These are phyloP conservation scores for Brassicogethes aeneus DNA, from an alignment of 2,888 invertebrate species.

Conservation along the genomic window DNA sequence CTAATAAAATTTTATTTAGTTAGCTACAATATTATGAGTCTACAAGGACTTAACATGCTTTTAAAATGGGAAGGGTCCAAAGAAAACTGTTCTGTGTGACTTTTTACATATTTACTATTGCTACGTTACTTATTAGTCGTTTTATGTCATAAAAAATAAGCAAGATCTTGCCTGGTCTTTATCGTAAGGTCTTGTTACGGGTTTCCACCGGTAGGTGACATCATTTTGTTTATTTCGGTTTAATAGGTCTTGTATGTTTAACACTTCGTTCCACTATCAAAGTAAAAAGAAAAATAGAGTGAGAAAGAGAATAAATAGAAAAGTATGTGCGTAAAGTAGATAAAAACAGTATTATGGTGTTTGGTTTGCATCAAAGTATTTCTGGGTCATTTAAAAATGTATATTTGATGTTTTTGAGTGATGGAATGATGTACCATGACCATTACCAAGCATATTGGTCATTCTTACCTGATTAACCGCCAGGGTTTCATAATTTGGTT, in stretches of 20 bases:
- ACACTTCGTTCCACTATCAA: slow-evolving; percentile 26
- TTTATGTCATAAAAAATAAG: slow-evolving; percentile 1
- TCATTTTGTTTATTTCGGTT: slow-evolving; percentile 19
- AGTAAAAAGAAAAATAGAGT: slow-evolving; percentile 12
- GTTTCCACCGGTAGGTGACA: slow-evolving; percentile 23
- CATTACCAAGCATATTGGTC: too few relatives aligned
- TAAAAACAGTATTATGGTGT: background rate
- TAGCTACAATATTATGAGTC: too few relatives aligned
- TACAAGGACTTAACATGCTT: too few relatives aligned
- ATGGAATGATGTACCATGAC: background rate
- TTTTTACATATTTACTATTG: too few relatives aligned
- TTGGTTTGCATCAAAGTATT: too few relatives aligned
- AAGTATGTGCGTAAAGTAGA: background rate
- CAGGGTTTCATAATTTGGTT: slow-evolving; percentile 41
- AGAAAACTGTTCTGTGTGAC: too few relatives aligned
- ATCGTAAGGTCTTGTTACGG: slow-evolving; percentile 19
- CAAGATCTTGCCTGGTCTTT: slow-evolving; percentile 22
- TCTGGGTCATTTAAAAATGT: too few relatives aligned
- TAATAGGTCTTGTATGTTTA: slow-evolving; percentile 27
- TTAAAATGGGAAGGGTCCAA: too few relatives aligned
- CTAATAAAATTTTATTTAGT: too few relatives aligned
- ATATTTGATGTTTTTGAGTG: too few relatives aligned
- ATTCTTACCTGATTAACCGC: slow-evolving; percentile 52
- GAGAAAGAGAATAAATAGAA: slow-evolving; percentile 1
- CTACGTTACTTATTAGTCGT: too few relatives aligned